Percentiles rank a stretch among this genome's conserved stretches.
These are phyloP conservation scores for Clinocottus analis DNA, from an alignment of 2,113 vertebrate species.

Conservation along the genomic window DNA sequence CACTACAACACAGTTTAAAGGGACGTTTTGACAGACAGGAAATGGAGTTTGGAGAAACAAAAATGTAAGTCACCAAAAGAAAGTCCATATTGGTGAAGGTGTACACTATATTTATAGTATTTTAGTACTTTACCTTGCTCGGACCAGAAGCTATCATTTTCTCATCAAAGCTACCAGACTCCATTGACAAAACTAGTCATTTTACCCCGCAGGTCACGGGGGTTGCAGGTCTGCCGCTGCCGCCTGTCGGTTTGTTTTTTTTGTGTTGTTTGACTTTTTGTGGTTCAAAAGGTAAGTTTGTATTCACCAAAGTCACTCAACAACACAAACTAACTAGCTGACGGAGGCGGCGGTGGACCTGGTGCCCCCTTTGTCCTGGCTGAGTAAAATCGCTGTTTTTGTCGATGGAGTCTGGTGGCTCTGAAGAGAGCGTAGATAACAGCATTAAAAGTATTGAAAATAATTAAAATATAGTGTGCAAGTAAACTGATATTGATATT, in stretches of 20 bases:
- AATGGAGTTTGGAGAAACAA: not conserved
- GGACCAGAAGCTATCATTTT: not conserved
- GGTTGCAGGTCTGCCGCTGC: no score
- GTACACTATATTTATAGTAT: not conserved
- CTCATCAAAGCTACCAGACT: not conserved
- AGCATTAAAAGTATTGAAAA: not conserved
- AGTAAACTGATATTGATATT: not conserved
- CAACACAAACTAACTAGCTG: not conserved
- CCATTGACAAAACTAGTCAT: not conserved
- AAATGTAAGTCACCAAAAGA: no score
- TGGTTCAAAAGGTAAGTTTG: not conserved
- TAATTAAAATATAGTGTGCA: not conserved
- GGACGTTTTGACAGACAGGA: not conserved
- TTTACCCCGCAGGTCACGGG: not conserved
- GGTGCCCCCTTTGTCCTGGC: not conserved
- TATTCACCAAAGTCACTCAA: not conserved
- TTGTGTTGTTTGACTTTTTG: no score
- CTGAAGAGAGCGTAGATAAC: not conserved
- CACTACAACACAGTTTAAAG: not conserved
- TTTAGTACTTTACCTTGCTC: not conserved
- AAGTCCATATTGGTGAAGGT: not conserved
- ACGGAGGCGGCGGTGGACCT: not conserved
- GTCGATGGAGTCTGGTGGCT: not conserved
- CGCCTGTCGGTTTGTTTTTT: not conserved
- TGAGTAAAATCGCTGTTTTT: not conserved